phyloP scores from a whole-genome alignment of 92 coral and sea anemone genomes.

The Zoanthus sansibaricus region DNA sequence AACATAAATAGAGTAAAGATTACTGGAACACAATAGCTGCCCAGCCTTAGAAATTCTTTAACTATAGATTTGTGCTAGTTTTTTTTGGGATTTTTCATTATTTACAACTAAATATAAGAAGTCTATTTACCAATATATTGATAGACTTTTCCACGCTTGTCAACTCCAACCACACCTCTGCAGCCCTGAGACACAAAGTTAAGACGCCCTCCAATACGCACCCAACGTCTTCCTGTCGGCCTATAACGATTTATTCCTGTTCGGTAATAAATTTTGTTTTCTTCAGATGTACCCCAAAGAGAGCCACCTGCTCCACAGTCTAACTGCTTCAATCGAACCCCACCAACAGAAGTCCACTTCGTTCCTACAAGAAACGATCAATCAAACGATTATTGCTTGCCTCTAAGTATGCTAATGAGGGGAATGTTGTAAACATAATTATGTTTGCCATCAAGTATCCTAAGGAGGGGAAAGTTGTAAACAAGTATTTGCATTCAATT shows the following conservation, averaged over 20 bases:
- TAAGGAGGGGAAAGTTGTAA: no score
- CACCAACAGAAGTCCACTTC: constrained; percentile 8
- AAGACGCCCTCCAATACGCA: constrained; percentile 40
- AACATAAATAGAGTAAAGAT: no score
- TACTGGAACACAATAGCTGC: no score
- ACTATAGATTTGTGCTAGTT: no score
- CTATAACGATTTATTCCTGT: constrained; percentile 35
- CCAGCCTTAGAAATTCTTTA: neutral
- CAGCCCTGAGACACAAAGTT: constrained; percentile 35
- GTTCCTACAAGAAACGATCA: neutral
- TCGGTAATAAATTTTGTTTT: constrained; percentile 14
- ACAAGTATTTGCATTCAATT: no score
- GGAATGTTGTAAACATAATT: no score
- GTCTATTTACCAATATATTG: constrained; percentile 18
- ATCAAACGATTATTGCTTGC: neutral
- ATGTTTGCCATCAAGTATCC: no score
- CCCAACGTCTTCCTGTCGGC: constrained; percentile 42
- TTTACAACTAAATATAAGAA: no score
- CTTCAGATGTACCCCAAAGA: neutral
- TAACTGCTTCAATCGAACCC: constrained; percentile 17
- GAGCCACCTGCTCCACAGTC: constrained; percentile 30
- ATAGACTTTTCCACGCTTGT: constrained; percentile 17
- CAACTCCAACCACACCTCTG: constrained; percentile 25
- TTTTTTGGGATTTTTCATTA: neutral
- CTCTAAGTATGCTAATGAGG: neutral